A percentile compares a stretch with the other conserved stretches of the same genome.
These are phyloP conservation scores for Hoplodrina blanda DNA, from an alignment of 2,888 invertebrate genomes.

Conservation along the genomic window DNA sequence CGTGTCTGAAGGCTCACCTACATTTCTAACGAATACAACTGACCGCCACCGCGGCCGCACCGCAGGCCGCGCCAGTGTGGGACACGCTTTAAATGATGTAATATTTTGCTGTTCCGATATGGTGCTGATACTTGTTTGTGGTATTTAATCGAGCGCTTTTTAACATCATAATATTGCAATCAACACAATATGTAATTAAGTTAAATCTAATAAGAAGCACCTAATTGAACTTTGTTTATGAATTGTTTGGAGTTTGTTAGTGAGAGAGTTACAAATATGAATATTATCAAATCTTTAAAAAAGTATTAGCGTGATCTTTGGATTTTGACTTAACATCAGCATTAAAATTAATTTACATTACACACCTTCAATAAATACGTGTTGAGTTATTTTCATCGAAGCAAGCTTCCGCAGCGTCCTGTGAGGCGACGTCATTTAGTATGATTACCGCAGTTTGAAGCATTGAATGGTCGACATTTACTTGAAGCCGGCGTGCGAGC, in stretches of 20 bases:
- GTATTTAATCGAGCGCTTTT: background rate
- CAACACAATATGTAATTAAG: too few species aligned
- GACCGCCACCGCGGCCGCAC: too few species aligned
- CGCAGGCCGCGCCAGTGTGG: too few species aligned
- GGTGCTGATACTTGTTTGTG: background rate
- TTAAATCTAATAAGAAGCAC: too few species aligned
- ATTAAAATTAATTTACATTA: too few species aligned
- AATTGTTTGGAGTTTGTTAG: background rate
- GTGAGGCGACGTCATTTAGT: slow-evolving; percentile 21
- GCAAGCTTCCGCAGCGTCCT: background rate
- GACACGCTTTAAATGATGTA: slow-evolving; percentile 8
- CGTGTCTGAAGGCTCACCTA: too few species aligned
- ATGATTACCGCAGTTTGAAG: slow-evolving; percentile 49
- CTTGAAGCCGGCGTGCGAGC: slow-evolving; percentile 39
- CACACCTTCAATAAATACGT: background rate
- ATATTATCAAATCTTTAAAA: background rate
- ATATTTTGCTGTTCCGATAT: background rate
- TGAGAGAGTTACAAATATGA: background rate
- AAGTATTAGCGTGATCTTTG: background rate
- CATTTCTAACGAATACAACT: too few species aligned
- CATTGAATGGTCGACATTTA: slow-evolving; percentile 45
- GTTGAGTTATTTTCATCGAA: slow-evolving; percentile 1
- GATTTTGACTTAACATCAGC: too few species aligned
- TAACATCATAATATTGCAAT: too few species aligned
- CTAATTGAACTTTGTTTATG: background rate